A percentile compares a stretch with the other conserved stretches of the same genome.
Conservation (phyloP, 2,888 invertebrate genomes). For the Dasysyrphus albostriatus region DNA sequence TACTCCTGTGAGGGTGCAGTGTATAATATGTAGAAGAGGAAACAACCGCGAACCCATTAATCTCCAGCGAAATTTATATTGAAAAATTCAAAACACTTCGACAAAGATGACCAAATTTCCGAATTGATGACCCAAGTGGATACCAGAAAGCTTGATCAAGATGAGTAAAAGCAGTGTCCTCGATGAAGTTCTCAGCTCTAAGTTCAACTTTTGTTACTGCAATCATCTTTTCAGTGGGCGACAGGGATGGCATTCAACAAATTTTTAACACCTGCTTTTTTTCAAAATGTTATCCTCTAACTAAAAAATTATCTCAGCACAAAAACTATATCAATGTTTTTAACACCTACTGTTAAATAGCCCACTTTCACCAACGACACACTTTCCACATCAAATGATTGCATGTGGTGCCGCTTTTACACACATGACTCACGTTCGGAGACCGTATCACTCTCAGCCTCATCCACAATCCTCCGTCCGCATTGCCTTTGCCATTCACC, state of each 20-base stretch:
- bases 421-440: constrained; percentile 63
- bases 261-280: background rate
- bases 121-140: too few relatives aligned
- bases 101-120: too few relatives aligned
- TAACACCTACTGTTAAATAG: constrained; percentile 49
- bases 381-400: constrained; percentile 66
- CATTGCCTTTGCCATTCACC: constrained; percentile 31
- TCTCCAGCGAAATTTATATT: too few relatives aligned
- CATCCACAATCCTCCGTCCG: constrained; percentile 15
- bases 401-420: constrained; percentile 39
- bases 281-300: background rate
- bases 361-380: constrained; percentile 64
- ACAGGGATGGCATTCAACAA: background rate
- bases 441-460: constrained; percentile 57
- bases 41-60: too few relatives aligned
- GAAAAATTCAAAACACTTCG: too few relatives aligned
- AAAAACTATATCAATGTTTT: background rate
- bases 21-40: too few relatives aligned
- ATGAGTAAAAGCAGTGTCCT: too few relatives aligned
- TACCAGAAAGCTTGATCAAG: too few relatives aligned
- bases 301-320: background rate
- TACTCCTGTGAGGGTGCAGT: too few relatives aligned
- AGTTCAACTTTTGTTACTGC: background rate
- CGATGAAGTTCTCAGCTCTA: too few relatives aligned
- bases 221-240: background rate